These are phyloP conservation scores for Nibea albiflora DNA, from an alignment of 2,113 vertebrate species.

Conservation along the genomic window DNA sequence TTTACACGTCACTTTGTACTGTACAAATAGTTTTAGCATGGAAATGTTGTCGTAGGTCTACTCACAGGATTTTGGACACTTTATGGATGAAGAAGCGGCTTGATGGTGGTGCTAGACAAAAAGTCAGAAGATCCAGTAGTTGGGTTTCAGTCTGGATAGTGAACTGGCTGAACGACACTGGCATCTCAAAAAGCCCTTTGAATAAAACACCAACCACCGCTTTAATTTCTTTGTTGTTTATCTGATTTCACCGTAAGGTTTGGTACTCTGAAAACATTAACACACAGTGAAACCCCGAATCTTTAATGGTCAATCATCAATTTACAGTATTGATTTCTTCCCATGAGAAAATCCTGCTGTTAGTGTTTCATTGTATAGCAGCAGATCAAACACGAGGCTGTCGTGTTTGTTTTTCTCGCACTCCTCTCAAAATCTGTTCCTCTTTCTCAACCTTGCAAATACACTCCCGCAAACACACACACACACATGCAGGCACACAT, in stretches of 20 bases:
- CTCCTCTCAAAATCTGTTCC: constrained; percentile 64
- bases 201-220: too few species aligned
- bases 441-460: constrained; percentile 53
- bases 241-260: too few species aligned
- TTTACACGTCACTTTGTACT: constrained; percentile 4
- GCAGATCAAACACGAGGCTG: constrained; percentile 57
- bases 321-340: constrained; percentile 37
- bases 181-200: too few species aligned
- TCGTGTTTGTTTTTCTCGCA: constrained; percentile 71
- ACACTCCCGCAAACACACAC: constrained; percentile 27
- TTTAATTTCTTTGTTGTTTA: background rate
- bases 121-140: background rate
- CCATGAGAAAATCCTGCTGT: constrained; percentile 58
- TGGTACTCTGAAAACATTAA: background rate
- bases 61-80: background rate
- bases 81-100: background rate
- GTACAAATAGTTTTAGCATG: background rate
- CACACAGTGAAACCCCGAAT: background rate
- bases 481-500: background rate
- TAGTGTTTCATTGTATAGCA: constrained; percentile 32
- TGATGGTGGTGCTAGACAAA: background rate
- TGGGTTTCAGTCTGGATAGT: too few species aligned
- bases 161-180: too few species aligned
- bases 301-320: background rate
- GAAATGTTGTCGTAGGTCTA: background rate